Evolutionary conservation across 2,113 vertebrate species (phyloP).

Genomic region (Pavo muticus): DNA sequence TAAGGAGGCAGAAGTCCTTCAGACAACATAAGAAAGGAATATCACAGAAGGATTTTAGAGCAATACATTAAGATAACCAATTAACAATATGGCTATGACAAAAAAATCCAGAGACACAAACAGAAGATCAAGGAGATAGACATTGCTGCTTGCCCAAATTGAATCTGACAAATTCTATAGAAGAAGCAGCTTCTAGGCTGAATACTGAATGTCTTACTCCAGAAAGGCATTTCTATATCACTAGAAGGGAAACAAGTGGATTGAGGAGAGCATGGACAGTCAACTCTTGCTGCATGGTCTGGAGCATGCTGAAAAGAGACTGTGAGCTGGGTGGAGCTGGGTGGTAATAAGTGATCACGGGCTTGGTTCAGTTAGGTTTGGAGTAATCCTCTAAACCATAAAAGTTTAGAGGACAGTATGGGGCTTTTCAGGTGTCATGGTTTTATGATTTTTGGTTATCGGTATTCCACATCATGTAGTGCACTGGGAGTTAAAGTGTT

Average conservation of each 20-base stretch:
- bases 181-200: not conserved
- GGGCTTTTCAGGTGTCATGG: not conserved
- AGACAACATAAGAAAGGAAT: not conserved
- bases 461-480: no score
- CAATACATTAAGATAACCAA: not conserved
- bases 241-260: not conserved
- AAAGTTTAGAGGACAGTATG: not conserved
- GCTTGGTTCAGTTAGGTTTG: not conserved
- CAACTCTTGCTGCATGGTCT: accelerated
- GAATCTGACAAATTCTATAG: not conserved
- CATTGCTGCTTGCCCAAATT: not conserved
- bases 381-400: not conserved
- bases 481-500: no score
- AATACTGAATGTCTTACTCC: not conserved
- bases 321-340: not conserved
- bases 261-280: accelerated
- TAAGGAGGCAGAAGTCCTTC: not conserved
- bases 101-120: not conserved
- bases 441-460: no score
- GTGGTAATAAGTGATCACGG: not conserved
- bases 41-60: not conserved
- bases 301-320: not conserved
- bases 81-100: not conserved
- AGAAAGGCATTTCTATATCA: not conserved
- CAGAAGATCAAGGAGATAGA: not conserved